Base-by-base conservation (phyloP, 2,797 vertebrate genomes). In the Smutsia temminckii region DNA sequence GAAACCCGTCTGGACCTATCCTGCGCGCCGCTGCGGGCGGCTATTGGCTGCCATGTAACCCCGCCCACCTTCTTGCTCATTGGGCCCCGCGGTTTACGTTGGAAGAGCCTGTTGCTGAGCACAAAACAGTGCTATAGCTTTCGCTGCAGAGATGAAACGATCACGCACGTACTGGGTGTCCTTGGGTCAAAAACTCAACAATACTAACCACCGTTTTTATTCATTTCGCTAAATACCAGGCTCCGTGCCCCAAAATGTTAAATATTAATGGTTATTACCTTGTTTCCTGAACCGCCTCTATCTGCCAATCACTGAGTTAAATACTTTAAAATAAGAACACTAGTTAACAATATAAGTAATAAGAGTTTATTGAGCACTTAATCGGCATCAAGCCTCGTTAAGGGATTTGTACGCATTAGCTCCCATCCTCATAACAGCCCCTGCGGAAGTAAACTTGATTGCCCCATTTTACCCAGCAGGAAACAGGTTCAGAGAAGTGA, bases 41-140 rank as follows among this genome's bases (percentile, higher is more conserved):
- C 94, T 49, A 96, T 96, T 95, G 96, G 96, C 85, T 96, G 16
- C 7, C 37, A 10, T 42, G 1, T 75, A 93, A 20, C 64, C 87
- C 87, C 64, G 83, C 97, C 96, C 78, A 79, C 4, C 85, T 68
- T 1, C 20, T 77, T 89, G 75, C 21, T 92, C 61, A 97, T 96
- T 97, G 96, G 96, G 20, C 32, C 4, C 32, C 0, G 57, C 4
- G 2, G 66, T 57, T 94, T 78, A 92, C 92, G 57, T 95, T 34
- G 88, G 49, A 57, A 34, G 89, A 92, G 96, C 96, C 96, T 97
- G 97, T 97, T 97, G 97, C 97, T 95, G 97, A 95, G 97, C 87
- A 14, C 88, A 85, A 95, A 49, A 7, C 87, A 63, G 77, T 46
- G 13, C 10, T 16, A 68, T 42, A 10, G 84, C 32, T 89, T 92